Evolutionary conservation across 2,113 vertebrate genomes (phyloP).

Genomic region (Lampris incognitus): DNA sequence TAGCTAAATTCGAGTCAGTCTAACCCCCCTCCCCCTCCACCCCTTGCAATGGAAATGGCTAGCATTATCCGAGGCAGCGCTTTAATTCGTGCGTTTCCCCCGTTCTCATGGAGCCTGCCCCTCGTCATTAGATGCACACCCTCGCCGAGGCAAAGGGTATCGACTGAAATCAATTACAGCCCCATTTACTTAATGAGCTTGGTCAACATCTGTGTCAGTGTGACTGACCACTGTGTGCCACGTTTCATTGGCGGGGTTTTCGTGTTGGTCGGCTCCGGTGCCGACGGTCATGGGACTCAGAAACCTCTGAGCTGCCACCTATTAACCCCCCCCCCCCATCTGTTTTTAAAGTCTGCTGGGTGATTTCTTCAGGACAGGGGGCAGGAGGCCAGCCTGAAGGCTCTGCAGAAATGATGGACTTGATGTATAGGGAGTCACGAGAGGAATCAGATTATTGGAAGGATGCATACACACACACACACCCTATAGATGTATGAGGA

Average conservation of each 20-base stretch:
- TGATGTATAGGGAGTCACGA: no score
- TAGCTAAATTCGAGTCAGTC: slow-evolving; percentile 45
- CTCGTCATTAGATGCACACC: slow-evolving; percentile 47
- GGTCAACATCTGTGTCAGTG: slow-evolving; percentile 63
- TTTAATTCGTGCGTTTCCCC: slow-evolving; percentile 51
- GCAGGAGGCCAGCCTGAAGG: no score
- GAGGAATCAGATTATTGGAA: no score
- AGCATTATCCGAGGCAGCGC: slow-evolving; percentile 51
- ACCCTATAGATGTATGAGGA: background rate
- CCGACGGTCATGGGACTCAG: slow-evolving; percentile 10
- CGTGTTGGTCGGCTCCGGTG: slow-evolving; percentile 8
- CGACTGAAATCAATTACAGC: slow-evolving; percentile 68
- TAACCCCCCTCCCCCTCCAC: slow-evolving; percentile 32
- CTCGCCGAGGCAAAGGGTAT: slow-evolving; percentile 47
- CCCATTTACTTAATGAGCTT: slow-evolving; percentile 70
- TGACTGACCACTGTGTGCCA: slow-evolving; percentile 14
- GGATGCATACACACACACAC: background rate
- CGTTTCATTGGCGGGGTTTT: slow-evolving; percentile 22
- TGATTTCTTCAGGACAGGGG: background rate
- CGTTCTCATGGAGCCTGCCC: slow-evolving; percentile 40
- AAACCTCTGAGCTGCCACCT: slow-evolving; percentile 17
- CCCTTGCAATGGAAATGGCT: slow-evolving; percentile 53
- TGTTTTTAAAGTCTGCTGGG: slow-evolving; percentile 5
- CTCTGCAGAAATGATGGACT: no score
- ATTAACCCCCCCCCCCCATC: background rate